Conservation (phyloP, 1,140 invertebrate species). For the Trigoniulus corallinus region DNA sequence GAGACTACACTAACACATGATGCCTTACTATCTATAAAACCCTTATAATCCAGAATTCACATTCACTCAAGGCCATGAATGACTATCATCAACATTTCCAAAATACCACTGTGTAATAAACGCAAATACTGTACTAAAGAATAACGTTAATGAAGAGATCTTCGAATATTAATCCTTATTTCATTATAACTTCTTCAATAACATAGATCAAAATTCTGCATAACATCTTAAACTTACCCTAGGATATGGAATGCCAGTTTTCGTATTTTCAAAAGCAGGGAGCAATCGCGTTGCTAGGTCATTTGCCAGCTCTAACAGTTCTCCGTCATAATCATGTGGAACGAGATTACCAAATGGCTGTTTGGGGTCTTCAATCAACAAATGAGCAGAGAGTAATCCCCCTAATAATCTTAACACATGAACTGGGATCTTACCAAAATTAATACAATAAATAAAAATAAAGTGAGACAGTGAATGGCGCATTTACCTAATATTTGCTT, state of each 20-base stretch:
- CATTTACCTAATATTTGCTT: slow-evolving; percentile 43
- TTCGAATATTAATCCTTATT: slow-evolving; percentile 35
- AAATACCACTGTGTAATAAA: no score
- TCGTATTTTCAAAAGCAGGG: slow-evolving; percentile 40
- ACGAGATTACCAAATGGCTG: slow-evolving; percentile 40
- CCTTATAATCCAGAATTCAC: no score
- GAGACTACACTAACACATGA: no score
- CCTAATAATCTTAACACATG: slow-evolving; percentile 37
- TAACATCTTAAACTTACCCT: slow-evolving; percentile 25
- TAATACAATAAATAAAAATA: background rate
- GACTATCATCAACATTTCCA: no score
- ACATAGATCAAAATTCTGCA: background rate
- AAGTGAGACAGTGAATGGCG: background rate
- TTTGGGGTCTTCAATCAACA: slow-evolving; percentile 40
- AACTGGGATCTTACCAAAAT: no score
- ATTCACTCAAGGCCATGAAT: no score
- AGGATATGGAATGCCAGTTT: slow-evolving; percentile 42
- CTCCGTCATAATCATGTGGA: slow-evolving; percentile 37
- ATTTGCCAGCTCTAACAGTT: slow-evolving; percentile 40
- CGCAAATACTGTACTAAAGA: no score
- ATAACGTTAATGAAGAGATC: slow-evolving; percentile 35
- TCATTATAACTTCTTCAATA: background rate
- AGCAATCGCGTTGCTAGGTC: slow-evolving; percentile 41
- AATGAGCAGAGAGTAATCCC: slow-evolving; percentile 44
- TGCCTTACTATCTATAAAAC: no score